These are phyloP conservation scores for Oreochromis tanganicae DNA, from an alignment of 2,113 vertebrate genomes.

Conservation along the genomic window DNA sequence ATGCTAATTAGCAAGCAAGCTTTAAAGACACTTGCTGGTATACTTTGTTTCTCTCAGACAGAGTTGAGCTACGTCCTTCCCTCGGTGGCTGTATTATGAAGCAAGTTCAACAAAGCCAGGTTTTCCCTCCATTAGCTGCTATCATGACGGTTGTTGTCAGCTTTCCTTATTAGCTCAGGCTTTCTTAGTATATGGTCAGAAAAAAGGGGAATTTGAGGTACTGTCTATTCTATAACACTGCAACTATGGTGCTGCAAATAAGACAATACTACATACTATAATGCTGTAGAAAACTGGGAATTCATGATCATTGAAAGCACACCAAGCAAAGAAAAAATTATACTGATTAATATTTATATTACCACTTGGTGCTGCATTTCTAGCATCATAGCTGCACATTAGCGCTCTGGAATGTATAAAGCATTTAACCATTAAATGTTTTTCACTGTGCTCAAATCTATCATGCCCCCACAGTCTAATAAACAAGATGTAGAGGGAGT, in stretches of 20 bases:
- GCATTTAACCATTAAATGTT: not conserved
- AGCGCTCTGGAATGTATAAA: not conserved
- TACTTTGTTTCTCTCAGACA: not conserved
- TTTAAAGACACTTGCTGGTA: not conserved
- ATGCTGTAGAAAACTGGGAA: not conserved
- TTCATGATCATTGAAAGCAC: not conserved
- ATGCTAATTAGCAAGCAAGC: not conserved
- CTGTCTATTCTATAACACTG: too few relatives aligned
- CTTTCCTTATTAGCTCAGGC: too few relatives aligned
- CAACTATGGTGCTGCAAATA: not conserved
- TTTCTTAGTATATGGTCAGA: too few relatives aligned
- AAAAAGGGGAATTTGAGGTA: too few relatives aligned
- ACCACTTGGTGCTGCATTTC: not conserved
- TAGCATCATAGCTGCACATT: not conserved
- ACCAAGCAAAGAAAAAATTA: not conserved
- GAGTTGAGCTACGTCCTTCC: not conserved
- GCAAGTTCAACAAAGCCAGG: not conserved
- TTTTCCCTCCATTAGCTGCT: not conserved
- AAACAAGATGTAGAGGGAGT: not conserved
- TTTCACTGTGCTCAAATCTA: not conserved
- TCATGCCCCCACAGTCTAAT: not conserved
- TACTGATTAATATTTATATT: not conserved
- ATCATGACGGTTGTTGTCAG: too few relatives aligned
- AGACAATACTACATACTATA: not conserved
- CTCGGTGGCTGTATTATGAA: not conserved